Base-by-base conservation (phyloP, 2,888 invertebrate species). In the Epinotia ramella region DNA sequence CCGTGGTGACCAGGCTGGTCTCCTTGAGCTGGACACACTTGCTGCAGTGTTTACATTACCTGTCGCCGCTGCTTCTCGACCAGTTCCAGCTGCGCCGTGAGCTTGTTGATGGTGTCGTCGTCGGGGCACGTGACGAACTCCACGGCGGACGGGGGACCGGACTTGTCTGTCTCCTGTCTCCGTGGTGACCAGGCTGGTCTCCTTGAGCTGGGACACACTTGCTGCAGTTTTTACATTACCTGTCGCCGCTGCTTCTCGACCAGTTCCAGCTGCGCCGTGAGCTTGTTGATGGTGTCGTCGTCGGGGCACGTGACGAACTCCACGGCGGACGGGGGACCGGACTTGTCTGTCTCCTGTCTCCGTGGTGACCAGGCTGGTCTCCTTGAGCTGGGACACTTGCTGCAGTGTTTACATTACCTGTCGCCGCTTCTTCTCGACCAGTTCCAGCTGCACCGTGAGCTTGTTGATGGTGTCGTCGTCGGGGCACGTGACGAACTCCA, bases 81-180 rank as follows among this genome's bases (percentile, higher is more conserved):
- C 0, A 94, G 84, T 64, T 91, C 93, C 60, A 94, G 80, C 78
- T 95, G 95, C 1, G 91, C 85, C 0, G 93, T 92, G 44, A 95
- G 80, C 73, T 92, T 92, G 77, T 95, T 88, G 13, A 95, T 87
- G 13, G 91, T 93, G 79, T 94, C 93, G 73, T 94, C 94, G 11
- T 94, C 93, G 0, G 93, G 93, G 73, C 92, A 92, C 77, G 92
- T 88, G 79, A 93, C 93, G 84, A 94, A 95, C 91, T 94, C 94
- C 20, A 92, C 78, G 1, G 87, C 89, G 0, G 92, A 91, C 4
- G 89, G 84, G 0, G 90, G 89, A 0, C 90, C 90, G 0, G 90
- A 89, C 60, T 53, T 28, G 44, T 60, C 60, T 66, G 20, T 77
- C 5, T 72, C 84, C 83, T 0, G 85, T 82, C 64, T 86, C 88